These are phyloP conservation scores for Lasius platythorax DNA, from an alignment of 2,888 invertebrate genomes.

Conservation along the genomic window DNA sequence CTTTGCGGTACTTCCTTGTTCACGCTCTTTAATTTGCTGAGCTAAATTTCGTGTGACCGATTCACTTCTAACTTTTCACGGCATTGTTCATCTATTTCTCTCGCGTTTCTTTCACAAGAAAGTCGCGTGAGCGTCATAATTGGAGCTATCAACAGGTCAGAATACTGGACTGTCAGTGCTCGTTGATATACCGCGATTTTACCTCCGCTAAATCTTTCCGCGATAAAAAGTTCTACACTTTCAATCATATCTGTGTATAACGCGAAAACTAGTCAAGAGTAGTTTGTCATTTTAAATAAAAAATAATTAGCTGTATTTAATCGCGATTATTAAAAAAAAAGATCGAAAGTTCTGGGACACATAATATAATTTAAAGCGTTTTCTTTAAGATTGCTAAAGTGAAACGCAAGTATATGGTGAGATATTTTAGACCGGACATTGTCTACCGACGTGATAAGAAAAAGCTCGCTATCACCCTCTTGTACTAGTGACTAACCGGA, in stretches of 20 bases:
- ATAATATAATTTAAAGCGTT: not conserved
- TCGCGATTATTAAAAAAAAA: not conserved
- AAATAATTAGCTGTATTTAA: not conserved
- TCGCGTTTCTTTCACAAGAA: not conserved
- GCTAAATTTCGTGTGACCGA: slow-evolving; percentile 41
- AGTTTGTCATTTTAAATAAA: not conserved
- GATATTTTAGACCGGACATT: slow-evolving; percentile 32
- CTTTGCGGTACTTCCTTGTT: slow-evolving; percentile 10
- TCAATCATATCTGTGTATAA: not conserved
- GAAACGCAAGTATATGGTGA: not conserved
- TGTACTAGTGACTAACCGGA: slow-evolving; percentile 29
- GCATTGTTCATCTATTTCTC: not conserved
- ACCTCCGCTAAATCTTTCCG: not conserved
- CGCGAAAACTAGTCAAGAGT: not conserved
- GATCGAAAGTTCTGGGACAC: not conserved
- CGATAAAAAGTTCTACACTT: not conserved
- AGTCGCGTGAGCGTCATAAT: slow-evolving; percentile 42
- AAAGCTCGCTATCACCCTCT: slow-evolving; percentile 38
- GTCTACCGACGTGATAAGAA: slow-evolving; percentile 36
- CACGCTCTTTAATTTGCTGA: slow-evolving; percentile 41
- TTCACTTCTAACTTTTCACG: slow-evolving; percentile 30
- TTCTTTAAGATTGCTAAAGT: not conserved
- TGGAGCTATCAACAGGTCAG: slow-evolving; percentile 47
- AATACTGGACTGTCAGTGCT: not conserved
- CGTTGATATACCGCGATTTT: not conserved